Evolutionary conservation across 2,113 vertebrate species (phyloP).

Genomic region (Gallinago jamesoni): DNA sequence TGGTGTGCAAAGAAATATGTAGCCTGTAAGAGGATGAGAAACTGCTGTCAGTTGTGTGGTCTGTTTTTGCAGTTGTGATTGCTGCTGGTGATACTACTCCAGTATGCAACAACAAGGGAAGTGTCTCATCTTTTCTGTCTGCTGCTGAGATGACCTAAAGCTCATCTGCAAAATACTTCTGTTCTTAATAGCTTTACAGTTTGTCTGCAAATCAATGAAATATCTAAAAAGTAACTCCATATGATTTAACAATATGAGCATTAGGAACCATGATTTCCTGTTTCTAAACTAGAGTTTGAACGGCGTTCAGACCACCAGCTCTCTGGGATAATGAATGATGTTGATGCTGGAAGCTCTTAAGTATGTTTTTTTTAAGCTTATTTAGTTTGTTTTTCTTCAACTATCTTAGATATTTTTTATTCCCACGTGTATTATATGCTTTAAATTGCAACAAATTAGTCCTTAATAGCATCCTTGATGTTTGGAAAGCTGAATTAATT

Average conservation of each 20-base stretch:
- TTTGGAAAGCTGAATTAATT: background rate
- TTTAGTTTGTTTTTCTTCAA: background rate
- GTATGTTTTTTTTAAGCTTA: background rate
- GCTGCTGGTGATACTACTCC: background rate
- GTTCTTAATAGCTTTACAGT: background rate
- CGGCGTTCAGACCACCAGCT: background rate
- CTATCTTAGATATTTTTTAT: background rate
- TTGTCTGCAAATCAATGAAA: background rate
- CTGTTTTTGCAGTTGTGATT: background rate
- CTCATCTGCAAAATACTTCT: background rate
- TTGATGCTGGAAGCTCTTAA: background rate
- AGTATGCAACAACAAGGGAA: background rate
- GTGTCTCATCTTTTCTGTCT: background rate
- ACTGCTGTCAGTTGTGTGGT: background rate
- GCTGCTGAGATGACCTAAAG: background rate
- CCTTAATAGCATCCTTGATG: background rate
- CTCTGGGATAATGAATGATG: background rate
- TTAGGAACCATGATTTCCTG: background rate
- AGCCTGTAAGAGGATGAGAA: background rate
- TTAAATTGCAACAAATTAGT: background rate
- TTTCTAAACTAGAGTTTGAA: background rate
- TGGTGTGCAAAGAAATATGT: background rate
- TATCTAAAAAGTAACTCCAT: background rate
- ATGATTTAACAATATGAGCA: background rate
- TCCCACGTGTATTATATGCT: background rate